Evolutionary conservation across 2,888 invertebrate species (phyloP).

Genomic region (Lottia gigantea): DNA sequence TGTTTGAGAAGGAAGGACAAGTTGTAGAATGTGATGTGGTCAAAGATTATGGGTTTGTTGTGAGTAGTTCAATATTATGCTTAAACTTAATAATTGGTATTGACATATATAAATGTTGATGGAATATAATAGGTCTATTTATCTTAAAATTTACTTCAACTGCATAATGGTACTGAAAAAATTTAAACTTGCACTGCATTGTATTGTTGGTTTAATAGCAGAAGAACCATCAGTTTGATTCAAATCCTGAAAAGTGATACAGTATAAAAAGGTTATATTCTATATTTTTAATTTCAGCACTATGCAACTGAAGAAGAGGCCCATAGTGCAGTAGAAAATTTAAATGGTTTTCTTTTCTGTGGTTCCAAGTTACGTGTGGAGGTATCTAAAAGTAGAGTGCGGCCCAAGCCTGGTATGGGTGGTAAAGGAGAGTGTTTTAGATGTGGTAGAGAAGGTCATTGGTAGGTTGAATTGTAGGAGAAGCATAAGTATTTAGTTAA

Average conservation of each 20-base stretch:
- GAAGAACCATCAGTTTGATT: too few relatives aligned
- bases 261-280: too few relatives aligned
- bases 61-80: constrained; percentile 22
- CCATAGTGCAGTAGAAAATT: constrained; percentile 88
- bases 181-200: too few relatives aligned
- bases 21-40: constrained; percentile 51
- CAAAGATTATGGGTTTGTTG: constrained; percentile 50
- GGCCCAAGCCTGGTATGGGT: constrained; percentile 96
- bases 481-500: neutral
- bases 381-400: constrained; percentile 88
- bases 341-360: constrained; percentile 91
- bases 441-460: constrained; percentile 89
- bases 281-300: constrained; percentile 72
- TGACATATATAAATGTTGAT: too few relatives aligned
- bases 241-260: too few relatives aligned
- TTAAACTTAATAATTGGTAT: too few relatives aligned
- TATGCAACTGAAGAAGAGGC: constrained; percentile 91
- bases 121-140: too few relatives aligned
- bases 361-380: constrained; percentile 94
- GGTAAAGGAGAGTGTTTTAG: constrained; percentile 88
- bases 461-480: constrained; percentile 72
- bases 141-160: too few relatives aligned
- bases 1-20: constrained; percentile 46
- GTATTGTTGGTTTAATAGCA: too few relatives aligned
- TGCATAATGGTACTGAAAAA: too few relatives aligned